Conservation (phyloP, 92 coral and sea anemone species). For the Isaurus tuberculatus region DNA sequence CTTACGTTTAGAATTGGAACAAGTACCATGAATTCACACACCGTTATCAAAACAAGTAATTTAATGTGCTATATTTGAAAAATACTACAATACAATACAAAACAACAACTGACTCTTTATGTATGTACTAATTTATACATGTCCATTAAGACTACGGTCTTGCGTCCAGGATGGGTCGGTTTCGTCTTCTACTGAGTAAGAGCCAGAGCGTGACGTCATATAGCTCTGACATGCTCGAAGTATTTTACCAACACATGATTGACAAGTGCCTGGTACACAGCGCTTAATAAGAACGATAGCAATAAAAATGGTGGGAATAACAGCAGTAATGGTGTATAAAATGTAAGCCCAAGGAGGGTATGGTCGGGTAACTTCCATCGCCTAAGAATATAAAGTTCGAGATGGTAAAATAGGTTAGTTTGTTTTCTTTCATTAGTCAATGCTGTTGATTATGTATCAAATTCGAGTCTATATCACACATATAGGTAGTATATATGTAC, state of each 20-base stretch:
- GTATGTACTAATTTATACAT: not conserved
- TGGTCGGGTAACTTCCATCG: slow-evolving; percentile 54
- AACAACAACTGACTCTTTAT: too few species aligned
- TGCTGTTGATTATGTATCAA: not conserved
- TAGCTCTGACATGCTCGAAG: slow-evolving; percentile 22
- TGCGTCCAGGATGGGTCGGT: slow-evolving; percentile 17
- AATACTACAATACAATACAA: too few species aligned
- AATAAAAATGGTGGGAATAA: slow-evolving; percentile 66
- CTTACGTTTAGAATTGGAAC: too few species aligned
- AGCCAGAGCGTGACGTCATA: slow-evolving; percentile 16
- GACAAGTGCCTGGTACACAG: slow-evolving; percentile 12
- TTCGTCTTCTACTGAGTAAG: slow-evolving; percentile 13
- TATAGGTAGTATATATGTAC: too few species aligned
- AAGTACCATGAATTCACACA: too few species aligned
- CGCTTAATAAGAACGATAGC: slow-evolving; percentile 56
- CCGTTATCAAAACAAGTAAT: too few species aligned
- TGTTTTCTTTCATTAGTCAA: not conserved
- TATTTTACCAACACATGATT: slow-evolving; percentile 16
- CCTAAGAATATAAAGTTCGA: slow-evolving; percentile 51
- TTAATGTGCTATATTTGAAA: too few species aligned
- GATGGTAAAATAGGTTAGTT: not conserved
- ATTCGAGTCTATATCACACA: too few species aligned
- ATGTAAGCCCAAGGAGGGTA: slow-evolving; percentile 86
- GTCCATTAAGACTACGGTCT: slow-evolving; percentile 17
- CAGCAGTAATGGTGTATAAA: slow-evolving; percentile 50